phyloP scores from a whole-genome alignment of 2,797 vertebrate species.

The Megaceryle alcyon region DNA sequence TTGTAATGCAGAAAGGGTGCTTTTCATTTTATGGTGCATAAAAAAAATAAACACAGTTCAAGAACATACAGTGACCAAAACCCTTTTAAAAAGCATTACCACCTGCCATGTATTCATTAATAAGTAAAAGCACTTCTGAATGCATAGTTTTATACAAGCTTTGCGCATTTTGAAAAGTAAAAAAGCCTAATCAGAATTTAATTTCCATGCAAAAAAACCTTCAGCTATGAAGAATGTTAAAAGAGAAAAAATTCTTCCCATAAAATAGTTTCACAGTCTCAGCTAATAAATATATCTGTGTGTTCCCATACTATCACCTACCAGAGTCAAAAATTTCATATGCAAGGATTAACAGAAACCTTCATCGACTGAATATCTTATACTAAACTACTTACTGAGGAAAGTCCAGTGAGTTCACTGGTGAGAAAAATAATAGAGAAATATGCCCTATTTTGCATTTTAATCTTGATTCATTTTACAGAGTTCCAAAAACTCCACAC shows the following conservation, averaged over 20 bases:
- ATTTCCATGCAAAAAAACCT: background rate
- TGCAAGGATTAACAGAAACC: background rate
- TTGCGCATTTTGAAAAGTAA: background rate
- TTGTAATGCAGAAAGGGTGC: background rate
- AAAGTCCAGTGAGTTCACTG: background rate
- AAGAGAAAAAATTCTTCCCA: background rate
- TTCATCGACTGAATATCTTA: background rate
- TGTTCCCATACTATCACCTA: background rate
- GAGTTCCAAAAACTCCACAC: background rate
- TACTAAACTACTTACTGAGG: background rate
- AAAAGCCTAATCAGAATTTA: background rate
- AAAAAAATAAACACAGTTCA: background rate
- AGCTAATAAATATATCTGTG: rapidly evolving
- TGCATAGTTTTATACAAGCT: background rate
- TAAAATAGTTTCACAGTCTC: background rate
- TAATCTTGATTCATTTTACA: background rate
- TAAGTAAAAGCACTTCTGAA: background rate
- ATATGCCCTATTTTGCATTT: background rate
- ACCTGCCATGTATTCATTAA: background rate
- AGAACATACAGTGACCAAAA: background rate
- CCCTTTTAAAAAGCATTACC: background rate
- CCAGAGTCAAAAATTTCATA: background rate
- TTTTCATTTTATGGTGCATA: background rate
- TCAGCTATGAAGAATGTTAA: background rate
- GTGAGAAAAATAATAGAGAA: background rate